Base-by-base conservation (phyloP, 2,888 invertebrate species). In the Nemurella pictetii region DNA sequence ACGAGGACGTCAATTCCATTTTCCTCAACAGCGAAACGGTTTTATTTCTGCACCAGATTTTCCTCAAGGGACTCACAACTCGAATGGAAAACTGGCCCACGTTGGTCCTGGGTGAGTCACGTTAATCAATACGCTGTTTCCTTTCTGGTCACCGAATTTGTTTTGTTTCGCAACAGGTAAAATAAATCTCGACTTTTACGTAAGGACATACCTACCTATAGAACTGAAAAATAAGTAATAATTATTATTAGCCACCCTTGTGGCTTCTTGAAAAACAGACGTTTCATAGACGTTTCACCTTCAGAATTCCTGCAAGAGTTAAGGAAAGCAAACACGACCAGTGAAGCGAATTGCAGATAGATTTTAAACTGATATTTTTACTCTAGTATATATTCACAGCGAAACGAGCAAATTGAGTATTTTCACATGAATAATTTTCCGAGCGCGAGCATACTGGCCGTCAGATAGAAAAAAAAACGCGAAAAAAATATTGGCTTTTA, bases 71-170 rank as follows among this genome's bases (percentile, higher is more conserved):
- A 36, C 93, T 98, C 80, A 96, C 96, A 4, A 96, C 97, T 0
- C 92, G 97, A 85, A 95, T 98, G 93, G 97, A 98, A 90, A 96
- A 95, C 86, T 98, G 98, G 98, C 98, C 98, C 77, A 97, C 97
- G 5, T 92, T 98, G 87, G 97, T 97, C 86, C 92, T 98, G 91
- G 97, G 97, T 96, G 91, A 92, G 90, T 88, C 3, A 74, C 26
- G 20, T 55, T 74, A 26, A 7, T n/a, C 15, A 15, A 25, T 74
- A n/a, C 74, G n/a, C n/a, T n/a, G n/a, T n/a, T n/a, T n/a, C n/a
- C n/a, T n/a, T n/a, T n/a, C n/a, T n/a, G n/a, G n/a, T n/a, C n/a
- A n/a, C n/a, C n/a, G n/a, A n/a, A n/a, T n/a, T n/a, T n/a, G n/a
- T n/a, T n/a, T n/a, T n/a, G n/a, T n/a, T n/a, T n/a, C n/a, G n/a